Base-by-base conservation (phyloP, 2,888 invertebrate genomes). In the Caenorhabditis zanzibari region DNA sequence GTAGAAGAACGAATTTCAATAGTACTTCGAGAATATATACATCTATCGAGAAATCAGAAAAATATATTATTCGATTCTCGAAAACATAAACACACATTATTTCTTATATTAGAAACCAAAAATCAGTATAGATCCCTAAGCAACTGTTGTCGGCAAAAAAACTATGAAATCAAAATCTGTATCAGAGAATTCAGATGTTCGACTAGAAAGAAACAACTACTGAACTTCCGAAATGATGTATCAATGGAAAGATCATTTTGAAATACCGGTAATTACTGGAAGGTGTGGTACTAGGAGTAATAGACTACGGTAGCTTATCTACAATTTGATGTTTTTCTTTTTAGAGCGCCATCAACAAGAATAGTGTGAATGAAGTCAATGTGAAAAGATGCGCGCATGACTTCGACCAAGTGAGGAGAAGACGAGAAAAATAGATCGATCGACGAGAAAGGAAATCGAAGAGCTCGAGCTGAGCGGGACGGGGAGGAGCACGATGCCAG, bases 361-460 rank as follows among this genome's bases (percentile, higher is more conserved):
- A 12, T 26, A 28, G 24, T 52, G 52, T 49, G 12, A n/a, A n/a
- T 47, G 64, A 24, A 49, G 59, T 47, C 32, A 47, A 47, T 6
- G 41, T 28, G 19, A 66, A 47, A 68, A 68, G 76, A 76, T 76
- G 76, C 59, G 68, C 76, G 24, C 66, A 59, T 79, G 28, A 68
- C 59, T 74, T 26, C 24, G 14, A 19, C 26, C 22, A 22, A 38
- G 56, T 19, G 22, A 49, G 24, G 44, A 58, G 68, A 54, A 38
- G 35, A 54, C 63, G 74, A 73, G 54, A 66, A 68, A 73, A 68
- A 82, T 76, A 80, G 84, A 75, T 84, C 79, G 75, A 80, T 79
- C 79, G 83, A 71, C 68, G 74, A 47, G 56, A 64, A 81, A 61
- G 76, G 81, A 68, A 77, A 79, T 71, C 71, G 76, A 75, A 79